Percentiles rank a stretch among this genome's conserved stretches.
phyloP scores from a whole-genome alignment of 2,888 invertebrate species.

The Meghimatium bilineatum region DNA sequence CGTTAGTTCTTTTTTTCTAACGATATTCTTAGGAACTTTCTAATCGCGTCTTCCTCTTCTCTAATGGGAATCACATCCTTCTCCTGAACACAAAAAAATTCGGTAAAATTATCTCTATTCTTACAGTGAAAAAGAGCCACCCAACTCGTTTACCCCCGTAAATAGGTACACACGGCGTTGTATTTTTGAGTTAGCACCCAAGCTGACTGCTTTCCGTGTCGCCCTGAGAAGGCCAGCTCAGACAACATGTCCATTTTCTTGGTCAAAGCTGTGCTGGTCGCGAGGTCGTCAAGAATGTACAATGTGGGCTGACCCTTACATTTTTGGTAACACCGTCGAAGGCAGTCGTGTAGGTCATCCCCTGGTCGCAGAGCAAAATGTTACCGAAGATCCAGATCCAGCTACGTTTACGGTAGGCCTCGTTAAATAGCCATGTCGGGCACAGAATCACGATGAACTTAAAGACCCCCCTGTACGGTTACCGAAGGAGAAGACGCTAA shows the following conservation, averaged over 20 bases:
- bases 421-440: background rate
- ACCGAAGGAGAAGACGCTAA: background rate
- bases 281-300: background rate
- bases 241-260: background rate
- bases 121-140: slow-evolving; percentile 19
- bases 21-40: no score
- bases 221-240: background rate
- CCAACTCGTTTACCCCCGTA: background rate
- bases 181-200: background rate
- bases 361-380: background rate
- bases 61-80: slow-evolving; percentile 4
- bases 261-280: background rate
- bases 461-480: background rate
- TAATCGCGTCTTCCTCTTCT: background rate
- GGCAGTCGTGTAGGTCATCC: background rate
- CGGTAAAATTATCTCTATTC: background rate
- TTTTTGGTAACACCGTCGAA: background rate
- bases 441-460: background rate
- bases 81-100: background rate
- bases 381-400: background rate
- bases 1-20: no score
- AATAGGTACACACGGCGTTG: background rate
- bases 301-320: background rate
- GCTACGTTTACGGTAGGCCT: background rate
- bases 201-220: background rate